phyloP scores from a whole-genome alignment of 2,888 invertebrate species.

The Eristalis arbustorum region DNA sequence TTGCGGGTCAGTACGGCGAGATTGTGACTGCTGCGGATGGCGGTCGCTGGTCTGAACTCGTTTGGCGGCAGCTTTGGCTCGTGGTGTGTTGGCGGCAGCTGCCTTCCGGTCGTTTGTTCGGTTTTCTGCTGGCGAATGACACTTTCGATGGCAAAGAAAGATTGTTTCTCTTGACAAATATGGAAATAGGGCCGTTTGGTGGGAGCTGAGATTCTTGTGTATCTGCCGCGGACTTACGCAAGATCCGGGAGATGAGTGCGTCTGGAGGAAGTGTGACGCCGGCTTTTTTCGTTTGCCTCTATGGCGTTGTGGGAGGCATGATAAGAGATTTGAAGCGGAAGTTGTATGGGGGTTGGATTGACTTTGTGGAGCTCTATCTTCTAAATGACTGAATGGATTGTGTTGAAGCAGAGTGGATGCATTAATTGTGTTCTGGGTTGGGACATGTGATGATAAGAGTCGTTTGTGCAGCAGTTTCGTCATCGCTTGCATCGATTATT shows the following conservation, averaged over 20 bases:
- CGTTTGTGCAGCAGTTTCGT: no score
- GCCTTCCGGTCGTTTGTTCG: conserved; percentile 1
- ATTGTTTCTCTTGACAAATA: conserved; percentile 1
- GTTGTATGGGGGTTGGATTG: not conserved
- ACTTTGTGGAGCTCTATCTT: no score
- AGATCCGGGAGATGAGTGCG: conserved; percentile 6
- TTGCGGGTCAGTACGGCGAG: not conserved
- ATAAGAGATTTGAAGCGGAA: not conserved
- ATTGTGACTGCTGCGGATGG: not conserved
- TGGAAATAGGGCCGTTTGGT: not conserved
- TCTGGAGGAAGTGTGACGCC: not conserved
- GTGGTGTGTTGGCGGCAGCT: conserved; percentile 13
- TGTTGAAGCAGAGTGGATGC: no score
- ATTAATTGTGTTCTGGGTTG: no score
- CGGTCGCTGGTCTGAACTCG: not conserved
- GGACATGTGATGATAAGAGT: no score
- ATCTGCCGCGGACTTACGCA: not conserved
- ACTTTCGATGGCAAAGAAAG: not conserved
- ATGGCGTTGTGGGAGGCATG: not conserved
- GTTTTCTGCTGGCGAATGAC: not conserved
- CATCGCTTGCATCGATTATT: no score
- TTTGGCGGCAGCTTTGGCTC: not conserved
- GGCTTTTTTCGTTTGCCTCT: not conserved
- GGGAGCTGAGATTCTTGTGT: not conserved
- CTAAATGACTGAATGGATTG: no score